phyloP scores from a whole-genome alignment of 2,113 vertebrate genomes.

The Pipa parva region DNA sequence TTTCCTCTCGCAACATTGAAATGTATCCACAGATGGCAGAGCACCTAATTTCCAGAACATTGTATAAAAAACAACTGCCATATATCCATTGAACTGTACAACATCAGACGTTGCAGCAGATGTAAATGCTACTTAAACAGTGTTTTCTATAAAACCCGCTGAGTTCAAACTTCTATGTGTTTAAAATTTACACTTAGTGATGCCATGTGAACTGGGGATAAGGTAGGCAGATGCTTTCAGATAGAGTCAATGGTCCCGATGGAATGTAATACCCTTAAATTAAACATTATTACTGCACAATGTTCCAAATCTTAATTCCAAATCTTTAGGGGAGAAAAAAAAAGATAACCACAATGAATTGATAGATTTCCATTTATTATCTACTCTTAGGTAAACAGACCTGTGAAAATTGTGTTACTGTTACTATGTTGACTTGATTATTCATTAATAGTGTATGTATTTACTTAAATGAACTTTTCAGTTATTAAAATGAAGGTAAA shows the following conservation, averaged over 20 bases:
- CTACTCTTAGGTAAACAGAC: too few relatives aligned
- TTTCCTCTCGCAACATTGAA: slow-evolving; percentile 31
- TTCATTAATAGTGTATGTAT: too few relatives aligned
- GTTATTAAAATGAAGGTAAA: too few relatives aligned
- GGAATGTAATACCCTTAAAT: slow-evolving; percentile 28
- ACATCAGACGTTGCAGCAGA: slow-evolving; percentile 37
- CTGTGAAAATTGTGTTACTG: too few relatives aligned
- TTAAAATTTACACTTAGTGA: slow-evolving; percentile 25
- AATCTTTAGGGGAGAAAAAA: background rate
- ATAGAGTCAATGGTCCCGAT: slow-evolving; percentile 18
- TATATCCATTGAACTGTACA: slow-evolving; percentile 38
- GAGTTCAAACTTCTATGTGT: slow-evolving; percentile 31
- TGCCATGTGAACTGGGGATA: slow-evolving; percentile 32
- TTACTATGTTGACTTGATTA: too few relatives aligned
- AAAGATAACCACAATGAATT: too few relatives aligned
- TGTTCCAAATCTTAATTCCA: background rate
- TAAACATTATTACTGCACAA: slow-evolving; percentile 25
- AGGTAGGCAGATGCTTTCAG: slow-evolving; percentile 30
- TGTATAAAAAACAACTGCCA: slow-evolving; percentile 29
- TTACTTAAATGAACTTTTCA: too few relatives aligned
- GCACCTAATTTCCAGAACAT: slow-evolving; percentile 40
- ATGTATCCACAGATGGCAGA: slow-evolving; percentile 35
- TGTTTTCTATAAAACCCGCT: slow-evolving; percentile 32
- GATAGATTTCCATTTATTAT: too few relatives aligned
- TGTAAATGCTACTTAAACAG: slow-evolving; percentile 40